A percentile compares a stretch with the other conserved stretches of the same genome.
phyloP scores from a whole-genome alignment of 2,113 vertebrate species.

The Dasyprocta punctata region DNA sequence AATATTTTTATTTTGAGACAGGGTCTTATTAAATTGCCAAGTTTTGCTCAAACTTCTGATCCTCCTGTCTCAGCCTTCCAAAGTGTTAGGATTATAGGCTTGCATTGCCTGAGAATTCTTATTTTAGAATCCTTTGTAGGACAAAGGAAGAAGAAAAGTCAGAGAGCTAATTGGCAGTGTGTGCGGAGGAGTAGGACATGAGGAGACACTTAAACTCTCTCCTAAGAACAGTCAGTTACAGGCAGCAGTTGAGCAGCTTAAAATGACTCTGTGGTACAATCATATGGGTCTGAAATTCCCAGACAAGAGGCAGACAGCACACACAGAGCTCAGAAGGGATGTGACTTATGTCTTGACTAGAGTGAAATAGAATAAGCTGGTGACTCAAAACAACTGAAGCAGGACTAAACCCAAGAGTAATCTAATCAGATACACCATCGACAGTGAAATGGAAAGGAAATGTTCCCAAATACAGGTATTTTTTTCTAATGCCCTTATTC shows the following conservation, averaged over 20 bases:
- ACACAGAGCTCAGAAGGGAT: neutral
- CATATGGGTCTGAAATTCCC: constrained; percentile 58
- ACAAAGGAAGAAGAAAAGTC: constrained; percentile 29
- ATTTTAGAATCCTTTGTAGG: neutral
- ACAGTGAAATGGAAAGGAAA: constrained; percentile 13
- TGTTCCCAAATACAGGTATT: neutral
- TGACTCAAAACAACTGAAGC: constrained; percentile 33
- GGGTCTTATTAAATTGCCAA: neutral
- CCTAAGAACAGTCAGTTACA: constrained; percentile 9
- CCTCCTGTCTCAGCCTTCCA: neutral
- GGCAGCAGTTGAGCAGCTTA: constrained; percentile 42
- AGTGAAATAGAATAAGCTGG: constrained; percentile 26
- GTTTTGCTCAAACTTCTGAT: neutral
- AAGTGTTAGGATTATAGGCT: neutral
- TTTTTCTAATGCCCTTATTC: constrained; percentile 38
- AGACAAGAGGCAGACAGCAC: constrained; percentile 52
- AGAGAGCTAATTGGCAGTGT: neutral
- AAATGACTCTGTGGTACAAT: constrained; percentile 47
- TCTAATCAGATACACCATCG: neutral
- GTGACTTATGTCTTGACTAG: neutral
- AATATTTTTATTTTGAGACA: neutral
- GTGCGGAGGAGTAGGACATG: too few relatives aligned
- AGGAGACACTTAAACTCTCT: neutral
- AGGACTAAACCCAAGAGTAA: constrained; percentile 7
- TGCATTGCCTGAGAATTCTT: neutral